Base-by-base conservation (phyloP, 2,797 vertebrate species). In the Chaenodraco wilsoni region DNA sequence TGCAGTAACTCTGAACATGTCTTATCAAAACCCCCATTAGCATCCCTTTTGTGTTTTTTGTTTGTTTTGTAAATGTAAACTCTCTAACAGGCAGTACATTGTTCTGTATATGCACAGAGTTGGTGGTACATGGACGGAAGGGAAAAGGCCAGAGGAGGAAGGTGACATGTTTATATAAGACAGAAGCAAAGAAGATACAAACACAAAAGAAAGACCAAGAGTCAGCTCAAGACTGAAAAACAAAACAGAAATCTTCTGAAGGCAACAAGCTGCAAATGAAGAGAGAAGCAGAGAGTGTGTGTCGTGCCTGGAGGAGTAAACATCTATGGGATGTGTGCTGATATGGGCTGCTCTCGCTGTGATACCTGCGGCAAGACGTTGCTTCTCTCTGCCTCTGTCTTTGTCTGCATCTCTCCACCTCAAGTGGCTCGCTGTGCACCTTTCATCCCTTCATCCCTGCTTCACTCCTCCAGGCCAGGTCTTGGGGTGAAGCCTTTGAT, bases 271-370 rank as follows among this genome's bases (percentile, higher is more conserved):
- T 73, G 58, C 69, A 74, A 65, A 54, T 41, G 72, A 68, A 74
- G 56, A 27, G 31, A 61, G 64, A 51, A 64, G 73, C 81, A 78
- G 69, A 50, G 69, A 74, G 73, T 43, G 67, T 61, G 64, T 72
- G 63, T 44, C 79, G 69, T 9, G 74, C 87, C 89, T 76, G 79
- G 69, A 83, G 87, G 72, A 83, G 78, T 66, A 76, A 83, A 80
- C 84, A 85, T 84, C 72, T 75, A 78, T 79, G 1, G 9, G 64
- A 75, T 76, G 52, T 69, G 61, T 64, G 49, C 49, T 49, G 74
- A 77, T 37, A 72, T 79, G 55, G 60, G 65, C 75, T 51, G 64
- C 61, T 75, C 66, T 67, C 66, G 13, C 77, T 68, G 66, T 76
- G 46, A 62, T 55, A 80, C 79, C 82, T 65, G 67, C 78, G 82